Conservation (phyloP, 2,113 vertebrate species). For the Thinocorus orbignyianus region DNA sequence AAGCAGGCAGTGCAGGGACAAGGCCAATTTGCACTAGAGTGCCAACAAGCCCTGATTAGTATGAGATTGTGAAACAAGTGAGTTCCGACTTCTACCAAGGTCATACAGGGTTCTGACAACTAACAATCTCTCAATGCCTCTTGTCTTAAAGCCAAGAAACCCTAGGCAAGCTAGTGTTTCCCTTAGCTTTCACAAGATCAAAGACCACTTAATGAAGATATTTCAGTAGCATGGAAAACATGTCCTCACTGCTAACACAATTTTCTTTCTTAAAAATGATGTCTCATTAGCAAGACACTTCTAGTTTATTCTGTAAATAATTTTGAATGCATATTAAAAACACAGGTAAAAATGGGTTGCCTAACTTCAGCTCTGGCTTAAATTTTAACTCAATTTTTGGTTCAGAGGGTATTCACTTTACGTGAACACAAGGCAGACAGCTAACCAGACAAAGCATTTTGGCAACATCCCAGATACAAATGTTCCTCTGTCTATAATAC, state of each 20-base stretch:
- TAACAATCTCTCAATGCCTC: neutral
- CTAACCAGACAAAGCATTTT: neutral
- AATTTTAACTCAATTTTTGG: neutral
- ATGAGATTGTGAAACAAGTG: too few relatives aligned
- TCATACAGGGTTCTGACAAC: neutral
- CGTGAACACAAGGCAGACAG: neutral
- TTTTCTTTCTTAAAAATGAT: neutral
- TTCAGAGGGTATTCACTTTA: neutral
- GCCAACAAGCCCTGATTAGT: fast-evolving
- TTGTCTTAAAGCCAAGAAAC: neutral
- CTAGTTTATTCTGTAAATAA: neutral
- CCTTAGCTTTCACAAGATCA: neutral
- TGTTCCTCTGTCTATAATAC: neutral
- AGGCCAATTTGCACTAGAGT: too few relatives aligned
- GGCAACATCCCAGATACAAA: neutral
- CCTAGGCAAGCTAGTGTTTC: neutral
- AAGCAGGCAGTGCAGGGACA: neutral
- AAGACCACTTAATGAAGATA: neutral
- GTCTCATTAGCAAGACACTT: neutral
- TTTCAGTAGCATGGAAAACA: neutral
- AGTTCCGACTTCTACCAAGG: neutral
- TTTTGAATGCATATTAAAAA: neutral
- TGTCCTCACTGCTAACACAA: neutral
- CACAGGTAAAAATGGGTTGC: neutral
- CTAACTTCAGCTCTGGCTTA: neutral